A percentile compares a stretch with the other conserved stretches of the same genome.
Evolutionary conservation across 2,888 invertebrate genomes (phyloP).

Genomic region (Phengaris alcon): DNA sequence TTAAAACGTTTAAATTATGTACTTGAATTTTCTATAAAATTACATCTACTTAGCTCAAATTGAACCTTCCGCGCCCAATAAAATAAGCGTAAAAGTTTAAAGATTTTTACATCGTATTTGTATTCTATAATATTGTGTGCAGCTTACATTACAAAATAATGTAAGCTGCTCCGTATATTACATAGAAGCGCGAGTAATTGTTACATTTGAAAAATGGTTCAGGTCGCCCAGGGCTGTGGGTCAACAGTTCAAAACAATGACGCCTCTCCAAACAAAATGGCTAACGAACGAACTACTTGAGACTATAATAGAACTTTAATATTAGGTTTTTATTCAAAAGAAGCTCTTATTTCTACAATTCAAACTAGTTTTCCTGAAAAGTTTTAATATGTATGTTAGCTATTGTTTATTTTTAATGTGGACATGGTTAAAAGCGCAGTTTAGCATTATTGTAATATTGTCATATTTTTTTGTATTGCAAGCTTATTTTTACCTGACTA

Average conservation of each 20-base stretch:
- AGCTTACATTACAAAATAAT: neutral
- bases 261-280: conserved; percentile 34
- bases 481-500: too few species aligned
- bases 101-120: too few species aligned
- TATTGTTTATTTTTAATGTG: neutral
- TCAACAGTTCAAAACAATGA: conserved; percentile 36
- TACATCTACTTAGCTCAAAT: too few species aligned
- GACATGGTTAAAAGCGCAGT: too few species aligned
- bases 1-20: too few species aligned
- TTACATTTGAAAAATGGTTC: conserved; percentile 27
- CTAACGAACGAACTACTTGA: conserved; percentile 30
- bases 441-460: too few species aligned
- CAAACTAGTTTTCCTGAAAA: conserved; percentile 3
- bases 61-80: too few species aligned
- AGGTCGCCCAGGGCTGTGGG: conserved; percentile 29
- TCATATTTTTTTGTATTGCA: too few species aligned
- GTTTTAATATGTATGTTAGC: neutral
- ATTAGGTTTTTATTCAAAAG: conserved; percentile 6
- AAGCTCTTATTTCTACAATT: neutral
- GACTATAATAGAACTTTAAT: conserved; percentile 20
- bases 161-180: neutral
- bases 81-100: too few species aligned
- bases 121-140: neutral
- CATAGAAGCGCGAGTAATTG: conserved; percentile 18
- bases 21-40: too few species aligned